Evolutionary conservation across 2,888 invertebrate genomes (phyloP), one percentile per base, ranked within the genome.

Genomic region (Brenthis daphne): DNA sequence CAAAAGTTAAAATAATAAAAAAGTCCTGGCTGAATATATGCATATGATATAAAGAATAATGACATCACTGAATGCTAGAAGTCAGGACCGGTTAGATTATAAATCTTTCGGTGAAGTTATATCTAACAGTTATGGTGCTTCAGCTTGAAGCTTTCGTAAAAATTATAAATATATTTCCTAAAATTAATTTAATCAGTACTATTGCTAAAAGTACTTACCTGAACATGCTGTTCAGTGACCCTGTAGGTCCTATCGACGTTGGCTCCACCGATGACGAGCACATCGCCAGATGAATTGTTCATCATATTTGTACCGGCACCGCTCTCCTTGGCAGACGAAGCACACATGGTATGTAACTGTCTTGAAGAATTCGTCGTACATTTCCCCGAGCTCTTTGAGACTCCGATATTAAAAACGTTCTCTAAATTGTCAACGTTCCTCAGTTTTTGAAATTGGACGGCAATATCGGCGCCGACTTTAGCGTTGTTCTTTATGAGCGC

Each of bases 401-500:
- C 75, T 75, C 81, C 80, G 75, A 82, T 86, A 84, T 86, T 86
- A 75, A 77, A 80, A 75, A 77, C 75, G 74, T 78, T 82, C 77
- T 75, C 80, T 57, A 77, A 79, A 82, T 82, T 80, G 75, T 77
- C 77, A 69, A 74, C 79, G 77, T 87, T 87, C 79, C 80, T 84
- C 74, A 92, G 78, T 80, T 90, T 88, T 81, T 91, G 88, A 80
- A 95, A 92, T 80, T 94, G 94, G 29, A 94, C 92, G 2, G 98
- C 97, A 76, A 98, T 96, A 84, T 96, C 92, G 66, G 97, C 96
- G 20, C 97, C 98, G 63, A 97, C 94, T 80, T 88, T 92, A 2
- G 98, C 99, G 89, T 99, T 99, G 89, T 99, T 98, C 92, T 97
- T 96, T 80, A 99, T 96, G 69, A 99, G 93, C 43, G 96, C 97